Evolutionary conservation across 2,113 vertebrate genomes (phyloP).

Genomic region (Cololabis saira): DNA sequence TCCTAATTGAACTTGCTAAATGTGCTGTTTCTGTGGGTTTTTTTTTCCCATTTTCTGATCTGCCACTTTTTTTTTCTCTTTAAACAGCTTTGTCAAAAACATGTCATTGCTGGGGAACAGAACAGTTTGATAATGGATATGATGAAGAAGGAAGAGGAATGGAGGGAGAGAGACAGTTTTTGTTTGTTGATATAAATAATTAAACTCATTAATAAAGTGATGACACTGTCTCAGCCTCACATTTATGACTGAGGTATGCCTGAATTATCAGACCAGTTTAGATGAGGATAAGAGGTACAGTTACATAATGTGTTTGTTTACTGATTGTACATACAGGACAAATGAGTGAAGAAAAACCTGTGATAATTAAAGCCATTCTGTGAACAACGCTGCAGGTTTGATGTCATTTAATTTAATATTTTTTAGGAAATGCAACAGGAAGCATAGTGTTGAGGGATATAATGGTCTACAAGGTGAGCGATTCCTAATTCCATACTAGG

Average conservation of each 20-base stretch:
- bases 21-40: slow-evolving; percentile 60
- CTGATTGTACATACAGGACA: too few species aligned
- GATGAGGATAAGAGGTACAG: not conserved
- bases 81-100: slow-evolving; percentile 47
- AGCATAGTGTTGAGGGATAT: too few species aligned
- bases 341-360: too few species aligned
- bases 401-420: not conserved
- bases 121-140: slow-evolving; percentile 68
- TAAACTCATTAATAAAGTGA: slow-evolving; percentile 88
- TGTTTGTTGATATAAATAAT: slow-evolving; percentile 86
- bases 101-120: slow-evolving; percentile 51
- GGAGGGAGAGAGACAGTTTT: slow-evolving; percentile 81
- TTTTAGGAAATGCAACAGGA: too few species aligned
- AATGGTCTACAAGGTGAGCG: too few species aligned
- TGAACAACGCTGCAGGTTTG: not conserved
- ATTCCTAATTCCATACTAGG: too few species aligned
- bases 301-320: too few species aligned
- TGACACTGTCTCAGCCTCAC: slow-evolving; percentile 68
- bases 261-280: not conserved
- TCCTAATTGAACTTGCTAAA: slow-evolving; percentile 59
- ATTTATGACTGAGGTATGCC: slow-evolving; percentile 32
- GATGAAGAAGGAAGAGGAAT: slow-evolving; percentile 70
- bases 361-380: too few species aligned
- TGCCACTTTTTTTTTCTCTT: slow-evolving; percentile 64
- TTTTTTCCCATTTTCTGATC: slow-evolving; percentile 29